phyloP scores from a whole-genome alignment of 2,888 invertebrate species.

The Eupithecia abbreviata region DNA sequence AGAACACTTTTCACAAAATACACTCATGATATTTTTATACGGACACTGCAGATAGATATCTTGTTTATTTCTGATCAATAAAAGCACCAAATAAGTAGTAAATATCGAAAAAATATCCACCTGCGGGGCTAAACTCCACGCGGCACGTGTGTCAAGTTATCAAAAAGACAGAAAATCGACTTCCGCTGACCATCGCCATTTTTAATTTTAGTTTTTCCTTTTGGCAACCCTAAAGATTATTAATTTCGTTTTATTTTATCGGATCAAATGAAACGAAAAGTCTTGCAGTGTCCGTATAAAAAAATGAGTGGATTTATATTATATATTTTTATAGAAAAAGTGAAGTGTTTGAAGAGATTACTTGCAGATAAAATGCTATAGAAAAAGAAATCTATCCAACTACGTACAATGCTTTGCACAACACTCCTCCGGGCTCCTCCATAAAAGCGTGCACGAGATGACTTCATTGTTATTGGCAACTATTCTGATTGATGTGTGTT shows the following conservation, averaged over 20 bases:
- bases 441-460: too few relatives aligned
- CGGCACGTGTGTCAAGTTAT: slow-evolving; percentile 83
- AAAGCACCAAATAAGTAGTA: slow-evolving; percentile 56
- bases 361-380: too few relatives aligned
- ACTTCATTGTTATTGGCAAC: too few relatives aligned
- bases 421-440: too few relatives aligned
- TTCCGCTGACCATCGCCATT: slow-evolving; percentile 73
- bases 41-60: slow-evolving; percentile 56
- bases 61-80: slow-evolving; percentile 47
- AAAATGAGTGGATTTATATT: too few relatives aligned
- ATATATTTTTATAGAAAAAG: too few relatives aligned
- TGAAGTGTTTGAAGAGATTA: too few relatives aligned
- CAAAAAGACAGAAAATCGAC: slow-evolving; percentile 73
- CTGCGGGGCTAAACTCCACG: slow-evolving; percentile 83
- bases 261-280: too few relatives aligned
- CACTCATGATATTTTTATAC: slow-evolving; percentile 54
- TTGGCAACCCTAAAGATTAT: slow-evolving; percentile 54
- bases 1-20: slow-evolving; percentile 62
- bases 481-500: neutral
- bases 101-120: slow-evolving; percentile 66
- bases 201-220: slow-evolving; percentile 58
- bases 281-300: too few relatives aligned
- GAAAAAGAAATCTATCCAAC: too few relatives aligned
- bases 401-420: too few relatives aligned
- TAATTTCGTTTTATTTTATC: neutral